Evolutionary conservation across 2,797 vertebrate species (phyloP), one percentile per base, ranked within the genome.

Genomic region (Dipus sagitta): DNA sequence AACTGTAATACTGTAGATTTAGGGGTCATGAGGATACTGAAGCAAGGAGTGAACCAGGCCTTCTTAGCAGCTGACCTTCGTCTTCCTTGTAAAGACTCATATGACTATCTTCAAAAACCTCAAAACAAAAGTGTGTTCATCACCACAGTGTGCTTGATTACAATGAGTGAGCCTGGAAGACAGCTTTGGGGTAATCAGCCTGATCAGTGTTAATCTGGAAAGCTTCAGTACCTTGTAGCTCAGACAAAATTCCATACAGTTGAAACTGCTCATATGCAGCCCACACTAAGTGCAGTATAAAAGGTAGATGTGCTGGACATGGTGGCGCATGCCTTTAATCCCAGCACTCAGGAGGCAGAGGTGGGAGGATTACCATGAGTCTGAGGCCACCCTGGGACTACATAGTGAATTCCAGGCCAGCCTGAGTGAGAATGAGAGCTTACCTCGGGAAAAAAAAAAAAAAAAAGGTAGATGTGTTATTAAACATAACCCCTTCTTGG

Each of bases 121-220:
- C 60, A 93, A 91, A 74, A 65, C 15, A 64, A 32, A 70, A 20
- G 3, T 20, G 7, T 58, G 58, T 90, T 92, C 47, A 28, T 92
- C 88, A 93, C 20, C 60, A 86, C 89, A n/a, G 13, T n/a, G 17
- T 72, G 9, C 74, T 87, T 76, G 62, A 72, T 70, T 90, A 47
- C 74, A 70, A 77, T 17, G 26, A 64, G 6, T n/a, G 58, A 34
- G 62, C 70, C 65, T 52, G 74, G n/a, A 77, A 84, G 42, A 32
- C 32, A 78, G 14, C 34, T 42, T 60, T 62, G 23, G 67, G 30
- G 13, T 60, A 20, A 70, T 58, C 34, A 28, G 1, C 13, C 20
- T 77, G 77, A 60, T 13, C 14, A 3, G 77, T 65, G 65, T 77
- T 42, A 47, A 68, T 12, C 71, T 17, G 3, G 42, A 65, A 87